Evolutionary conservation across 2,113 vertebrate species (phyloP), one percentile per base, ranked within the genome.

Genomic region (Sceloporus undulatus): DNA sequence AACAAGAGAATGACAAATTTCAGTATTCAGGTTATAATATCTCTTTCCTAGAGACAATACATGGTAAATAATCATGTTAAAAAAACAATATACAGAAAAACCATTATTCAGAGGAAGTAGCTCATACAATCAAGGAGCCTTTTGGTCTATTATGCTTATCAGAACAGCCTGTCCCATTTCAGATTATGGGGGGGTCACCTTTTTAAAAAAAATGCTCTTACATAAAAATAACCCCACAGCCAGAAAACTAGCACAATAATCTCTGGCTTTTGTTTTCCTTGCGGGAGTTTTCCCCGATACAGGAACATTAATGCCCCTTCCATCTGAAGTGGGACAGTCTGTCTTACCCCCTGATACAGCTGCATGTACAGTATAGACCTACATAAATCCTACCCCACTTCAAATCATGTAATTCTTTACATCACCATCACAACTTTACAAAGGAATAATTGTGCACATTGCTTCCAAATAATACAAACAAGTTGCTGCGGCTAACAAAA

Each of bases 21-120:
- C 68, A 48, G 42, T 83, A 66, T 83, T 68, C n/a, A 6, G 18
- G 83, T 88, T 83, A 68, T 80, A 56, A 40, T 27, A 18, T 54
- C 27, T 83, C 8, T 82, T 76, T 68, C 71, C 70, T 68, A 76
- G 62, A 88, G 80, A 27, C 40, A 52, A 78, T 40, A 68, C n/a
- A 88, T 18, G 13, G n/a, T 19, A 4, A 38, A 80, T 40, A 59
- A 71, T 59, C n/a, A 54, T 52, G 70, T 82, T 82, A 54, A 83
- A 76, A 76, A 79, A 77, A 8, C 38, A 52, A 85, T 25, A 38
- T 29, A n/a, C n/a, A 42, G 34, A 38, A 77, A 83, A 88, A 18
- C 40, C 25, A 77, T 68, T 13, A 19, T 13, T 29, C 21, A 54
- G 34, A 14, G 9, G n/a, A 83, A 11, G 14, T 29, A 29, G 27